phyloP scores from a whole-genome alignment of 2,888 invertebrate genomes.

The Stenodema calcarata region DNA sequence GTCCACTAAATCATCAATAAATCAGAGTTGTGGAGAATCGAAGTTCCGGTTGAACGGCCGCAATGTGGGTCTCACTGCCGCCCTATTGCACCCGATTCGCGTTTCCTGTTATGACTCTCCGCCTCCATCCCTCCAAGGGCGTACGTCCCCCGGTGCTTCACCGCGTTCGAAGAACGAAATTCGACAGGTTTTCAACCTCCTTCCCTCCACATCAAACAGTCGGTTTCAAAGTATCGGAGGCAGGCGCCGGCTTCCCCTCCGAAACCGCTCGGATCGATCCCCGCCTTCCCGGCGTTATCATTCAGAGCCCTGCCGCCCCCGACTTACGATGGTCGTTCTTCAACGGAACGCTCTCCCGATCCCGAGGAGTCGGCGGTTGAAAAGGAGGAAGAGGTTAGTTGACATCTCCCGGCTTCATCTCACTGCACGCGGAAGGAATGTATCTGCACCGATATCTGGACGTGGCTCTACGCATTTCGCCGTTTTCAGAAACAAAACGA shows the following conservation, averaged over 20 bases:
- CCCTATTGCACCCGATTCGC: background rate
- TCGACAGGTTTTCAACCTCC: background rate
- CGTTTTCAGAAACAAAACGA: no score
- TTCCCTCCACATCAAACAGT: background rate
- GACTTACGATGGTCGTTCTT: background rate
- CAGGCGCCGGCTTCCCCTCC: background rate
- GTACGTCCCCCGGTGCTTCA: background rate
- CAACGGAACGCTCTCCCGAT: background rate
- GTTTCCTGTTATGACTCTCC: background rate
- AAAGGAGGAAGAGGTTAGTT: slow-evolving; percentile 9
- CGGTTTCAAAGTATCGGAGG: background rate
- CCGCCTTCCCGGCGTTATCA: background rate
- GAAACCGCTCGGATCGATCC: background rate
- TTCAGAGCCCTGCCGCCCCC: background rate
- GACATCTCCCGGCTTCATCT: background rate
- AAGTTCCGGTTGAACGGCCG: background rate
- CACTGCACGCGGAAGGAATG: background rate
- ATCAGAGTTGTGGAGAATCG: background rate
- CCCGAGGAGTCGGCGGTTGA: background rate
- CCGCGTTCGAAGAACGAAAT: background rate
- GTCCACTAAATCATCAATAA: no score
- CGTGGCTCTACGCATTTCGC: background rate
- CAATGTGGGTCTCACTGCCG: background rate
- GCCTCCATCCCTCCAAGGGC: background rate
- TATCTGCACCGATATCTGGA: background rate